phyloP scores from a whole-genome alignment of 2,888 invertebrate genomes.

The Ochropacha duplaris region DNA sequence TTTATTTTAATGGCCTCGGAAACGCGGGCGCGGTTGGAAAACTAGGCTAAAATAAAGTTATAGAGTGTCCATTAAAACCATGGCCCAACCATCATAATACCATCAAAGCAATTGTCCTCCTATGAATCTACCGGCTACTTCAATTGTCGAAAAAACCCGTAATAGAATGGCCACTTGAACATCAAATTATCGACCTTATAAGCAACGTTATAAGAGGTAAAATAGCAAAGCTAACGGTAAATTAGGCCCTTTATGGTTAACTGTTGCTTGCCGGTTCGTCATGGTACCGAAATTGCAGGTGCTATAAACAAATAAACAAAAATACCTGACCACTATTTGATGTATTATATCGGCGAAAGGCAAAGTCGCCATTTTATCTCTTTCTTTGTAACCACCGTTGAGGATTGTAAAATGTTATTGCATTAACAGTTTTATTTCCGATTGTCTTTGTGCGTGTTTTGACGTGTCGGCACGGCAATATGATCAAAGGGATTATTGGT shows the following conservation, averaged over 20 bases:
- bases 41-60: too few relatives aligned
- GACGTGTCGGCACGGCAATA: background rate
- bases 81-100: background rate
- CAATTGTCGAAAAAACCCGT: background rate
- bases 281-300: conserved; percentile 38
- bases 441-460: background rate
- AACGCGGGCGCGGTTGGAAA: too few relatives aligned
- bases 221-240: background rate
- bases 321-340: conserved; percentile 15
- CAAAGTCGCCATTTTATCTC: background rate
- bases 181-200: background rate
- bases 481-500: background rate
- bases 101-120: background rate
- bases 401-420: conserved; percentile 4
- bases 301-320: conserved; percentile 40
- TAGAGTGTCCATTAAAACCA: background rate
- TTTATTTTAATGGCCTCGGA: too few relatives aligned
- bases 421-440: background rate
- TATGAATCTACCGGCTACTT: background rate
- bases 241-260: conserved; percentile 14
- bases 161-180: conserved; percentile 3
- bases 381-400: background rate
- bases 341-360: conserved; percentile 1
- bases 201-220: background rate
- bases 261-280: conserved; percentile 24